A percentile compares a stretch with the other conserved stretches of the same genome.
These are phyloP conservation scores for Rhea americana DNA, from an alignment of 2,113 vertebrate species.

Conservation along the genomic window DNA sequence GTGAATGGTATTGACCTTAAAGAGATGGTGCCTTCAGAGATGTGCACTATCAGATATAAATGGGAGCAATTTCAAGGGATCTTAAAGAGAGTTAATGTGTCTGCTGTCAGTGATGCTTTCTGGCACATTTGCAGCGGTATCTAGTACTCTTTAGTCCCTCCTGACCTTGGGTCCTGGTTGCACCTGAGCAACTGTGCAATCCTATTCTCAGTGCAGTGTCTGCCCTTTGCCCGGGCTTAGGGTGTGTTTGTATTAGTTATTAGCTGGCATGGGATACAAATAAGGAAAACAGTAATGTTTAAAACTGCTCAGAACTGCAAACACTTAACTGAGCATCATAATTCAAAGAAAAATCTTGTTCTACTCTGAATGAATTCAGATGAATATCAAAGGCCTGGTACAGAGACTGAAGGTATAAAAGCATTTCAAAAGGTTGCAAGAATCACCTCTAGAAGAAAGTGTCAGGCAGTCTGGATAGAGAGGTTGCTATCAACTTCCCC, in stretches of 20 bases:
- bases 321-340: not conserved
- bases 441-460: not conserved
- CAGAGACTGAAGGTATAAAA: not conserved
- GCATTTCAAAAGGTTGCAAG: not conserved
- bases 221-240: not conserved
- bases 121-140: slow-evolving; percentile 11
- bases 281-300: not conserved
- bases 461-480: not conserved
- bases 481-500: not conserved
- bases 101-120: not conserved
- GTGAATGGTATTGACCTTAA: slow-evolving; percentile 16
- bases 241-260: too few species aligned
- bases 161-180: not conserved
- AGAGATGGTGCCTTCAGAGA: not conserved
- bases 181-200: not conserved
- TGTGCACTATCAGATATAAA: slow-evolving; percentile 9
- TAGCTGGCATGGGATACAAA: not conserved
- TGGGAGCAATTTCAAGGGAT: slow-evolving; percentile 14
- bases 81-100: not conserved
- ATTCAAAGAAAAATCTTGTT: not conserved
- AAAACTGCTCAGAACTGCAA: not conserved
- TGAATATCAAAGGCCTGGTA: not conserved
- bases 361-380: not conserved
- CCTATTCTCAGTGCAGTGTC: not conserved
- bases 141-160: not conserved